phyloP scores from a whole-genome alignment of 2,113 vertebrate species.

The Lagopus leucura region DNA sequence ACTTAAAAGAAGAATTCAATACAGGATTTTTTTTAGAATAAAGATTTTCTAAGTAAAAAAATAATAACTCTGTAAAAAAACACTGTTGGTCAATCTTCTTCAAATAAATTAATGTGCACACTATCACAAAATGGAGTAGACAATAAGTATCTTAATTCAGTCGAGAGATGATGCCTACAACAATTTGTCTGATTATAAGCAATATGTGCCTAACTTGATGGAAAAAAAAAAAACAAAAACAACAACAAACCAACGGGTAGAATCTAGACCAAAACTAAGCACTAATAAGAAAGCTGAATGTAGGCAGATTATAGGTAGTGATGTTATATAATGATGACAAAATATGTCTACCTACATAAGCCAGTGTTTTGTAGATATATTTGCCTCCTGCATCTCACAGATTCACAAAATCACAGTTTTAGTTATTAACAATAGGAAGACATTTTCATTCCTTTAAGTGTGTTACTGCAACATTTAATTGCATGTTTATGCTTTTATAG shows the following conservation, averaged over 20 bases:
- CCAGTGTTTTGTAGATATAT: neutral
- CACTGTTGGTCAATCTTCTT: neutral
- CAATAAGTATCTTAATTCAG: neutral
- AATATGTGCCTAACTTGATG: neutral
- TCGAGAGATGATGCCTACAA: neutral
- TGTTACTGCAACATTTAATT: neutral
- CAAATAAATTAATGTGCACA: neutral
- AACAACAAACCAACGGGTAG: neutral
- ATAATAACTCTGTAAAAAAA: neutral
- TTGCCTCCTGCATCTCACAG: neutral
- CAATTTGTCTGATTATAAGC: neutral
- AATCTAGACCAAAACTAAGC: neutral
- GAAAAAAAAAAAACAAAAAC: neutral
- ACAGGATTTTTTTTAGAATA: neutral
- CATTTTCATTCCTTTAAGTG: neutral
- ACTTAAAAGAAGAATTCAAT: neutral
- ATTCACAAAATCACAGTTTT: neutral
- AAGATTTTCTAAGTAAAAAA: neutral
- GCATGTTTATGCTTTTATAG: neutral
- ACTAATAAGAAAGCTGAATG: neutral
- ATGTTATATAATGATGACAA: neutral
- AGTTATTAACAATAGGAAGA: neutral
- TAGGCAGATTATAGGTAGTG: neutral
- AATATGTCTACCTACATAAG: neutral
- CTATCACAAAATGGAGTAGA: neutral